Evolutionary conservation across 2,888 invertebrate species (phyloP).

Genomic region (Hydrotaea cyrtoneurina): DNA sequence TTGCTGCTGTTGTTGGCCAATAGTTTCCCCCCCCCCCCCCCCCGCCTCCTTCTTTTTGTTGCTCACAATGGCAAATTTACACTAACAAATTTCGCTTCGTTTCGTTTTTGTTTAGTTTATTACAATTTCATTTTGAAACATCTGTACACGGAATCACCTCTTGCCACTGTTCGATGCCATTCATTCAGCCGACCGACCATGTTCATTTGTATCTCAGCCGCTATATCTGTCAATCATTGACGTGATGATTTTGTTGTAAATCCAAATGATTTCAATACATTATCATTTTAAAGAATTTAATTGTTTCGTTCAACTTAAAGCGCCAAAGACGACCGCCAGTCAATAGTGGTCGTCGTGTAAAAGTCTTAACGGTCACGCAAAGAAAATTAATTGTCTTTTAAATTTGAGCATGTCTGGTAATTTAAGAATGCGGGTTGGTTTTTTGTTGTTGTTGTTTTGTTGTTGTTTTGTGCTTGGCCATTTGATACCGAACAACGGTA

Average conservation of each 20-base stretch:
- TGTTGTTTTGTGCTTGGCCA: neutral
- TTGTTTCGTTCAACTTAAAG: constrained; percentile 42
- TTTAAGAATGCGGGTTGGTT: neutral
- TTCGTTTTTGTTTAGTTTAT: constrained; percentile 37
- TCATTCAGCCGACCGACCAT: too few relatives aligned
- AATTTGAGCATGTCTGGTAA: constrained; percentile 26
- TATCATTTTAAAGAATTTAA: constrained; percentile 28
- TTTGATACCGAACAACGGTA: constrained; percentile 22
- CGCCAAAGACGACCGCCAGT: neutral
- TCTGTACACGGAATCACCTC: neutral
- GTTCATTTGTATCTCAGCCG: neutral
- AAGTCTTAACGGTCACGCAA: constrained; percentile 64
- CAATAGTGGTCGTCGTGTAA: neutral
- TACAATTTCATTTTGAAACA: constrained; percentile 7
- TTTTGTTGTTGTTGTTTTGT: neutral
- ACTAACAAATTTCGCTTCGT: constrained; percentile 12
- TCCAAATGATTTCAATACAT: neutral
- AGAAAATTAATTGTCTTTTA: constrained; percentile 67
- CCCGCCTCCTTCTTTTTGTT: neutral
- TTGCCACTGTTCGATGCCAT: too few relatives aligned
- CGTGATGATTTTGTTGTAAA: constrained; percentile 7
- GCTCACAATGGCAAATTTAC: constrained; percentile 29
- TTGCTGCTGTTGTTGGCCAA: neutral
- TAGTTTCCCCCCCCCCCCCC: neutral
- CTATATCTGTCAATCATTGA: too few relatives aligned